Base-by-base conservation (phyloP, 2,113 vertebrate species). In the Muscicapa adusta region DNA sequence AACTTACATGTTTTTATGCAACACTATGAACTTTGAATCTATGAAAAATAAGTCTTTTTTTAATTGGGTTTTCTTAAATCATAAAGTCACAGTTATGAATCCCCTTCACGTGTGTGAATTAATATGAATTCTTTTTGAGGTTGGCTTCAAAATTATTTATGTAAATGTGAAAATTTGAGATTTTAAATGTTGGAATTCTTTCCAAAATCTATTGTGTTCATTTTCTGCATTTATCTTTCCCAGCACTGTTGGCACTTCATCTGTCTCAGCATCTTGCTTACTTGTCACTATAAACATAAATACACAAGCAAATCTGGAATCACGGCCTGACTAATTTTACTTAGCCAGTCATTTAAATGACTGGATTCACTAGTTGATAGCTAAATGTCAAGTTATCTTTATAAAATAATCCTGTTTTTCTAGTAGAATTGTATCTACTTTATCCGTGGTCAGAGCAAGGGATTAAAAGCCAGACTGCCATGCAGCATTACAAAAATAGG, bases 21-120 rank as follows among this genome's bases (percentile, higher is more conserved):
- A 31, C 8, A 58, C 12, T 47, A 18, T 13, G 10, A 47, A 63
- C 57, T 85, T 43, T 1, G 0, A 62, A 53, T 58, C 19, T 23
- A 16, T 50, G 8, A 56, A 40, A 80, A 60, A 1, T 42, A 48
- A 57, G 10, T 14, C 0, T 12, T 50, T 28, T 88, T 71, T 53
- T 17, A 61, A 33, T 26, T n/a, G 3, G 2, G 3, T 48, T 93
- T 56, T 72, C 75, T 47, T 3, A 13, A 42, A 18, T 36, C 40
- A 1, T 60, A 38, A 78, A 72, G 9, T 9, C 9, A 40, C 4
- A 28, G 3, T 77, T 58, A 36, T 0, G 0, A 10, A 36, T 90
- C 17, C 51, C 25, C 33, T 43, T 82, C 17, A 24, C 2, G 3
- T 43, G 1, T 34, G 15, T 56, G 28, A 75, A 43, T 67, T 48